Conservation (phyloP, 1,140 invertebrate genomes). For the Drosophila pectinifera region DNA sequence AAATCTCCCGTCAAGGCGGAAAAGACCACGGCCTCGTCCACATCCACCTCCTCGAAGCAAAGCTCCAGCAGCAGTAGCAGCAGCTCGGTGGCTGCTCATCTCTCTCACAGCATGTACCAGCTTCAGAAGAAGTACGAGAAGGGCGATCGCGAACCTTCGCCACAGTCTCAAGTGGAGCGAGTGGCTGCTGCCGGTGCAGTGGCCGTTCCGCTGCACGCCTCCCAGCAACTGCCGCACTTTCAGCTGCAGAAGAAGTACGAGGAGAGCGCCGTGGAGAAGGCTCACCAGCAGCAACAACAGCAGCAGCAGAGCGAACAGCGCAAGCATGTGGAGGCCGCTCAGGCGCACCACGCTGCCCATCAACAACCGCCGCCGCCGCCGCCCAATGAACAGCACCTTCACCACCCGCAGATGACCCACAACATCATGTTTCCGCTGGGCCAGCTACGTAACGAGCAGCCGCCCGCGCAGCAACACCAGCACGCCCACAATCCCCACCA, state of each 20-base stretch:
- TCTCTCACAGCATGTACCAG: slow-evolving; percentile 82
- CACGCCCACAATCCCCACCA: slow-evolving; percentile 75
- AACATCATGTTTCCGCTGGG: slow-evolving; percentile 82
- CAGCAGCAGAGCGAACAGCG: slow-evolving; percentile 72
- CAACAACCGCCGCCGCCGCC: slow-evolving; percentile 81
- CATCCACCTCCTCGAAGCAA: slow-evolving; percentile 59
- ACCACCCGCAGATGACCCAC: slow-evolving; percentile 81
- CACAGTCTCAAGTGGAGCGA: slow-evolving; percentile 77
- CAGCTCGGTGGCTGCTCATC: slow-evolving; percentile 53
- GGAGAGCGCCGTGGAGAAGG: slow-evolving; percentile 67
- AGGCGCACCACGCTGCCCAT: slow-evolving; percentile 72
- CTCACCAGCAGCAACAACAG: slow-evolving; percentile 64
- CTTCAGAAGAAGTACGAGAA: slow-evolving; percentile 82
- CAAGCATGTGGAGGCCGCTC: slow-evolving; percentile 72
- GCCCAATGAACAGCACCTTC: slow-evolving; percentile 76
- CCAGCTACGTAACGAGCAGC: slow-evolving; percentile 75
- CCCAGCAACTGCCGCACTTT: slow-evolving; percentile 76
- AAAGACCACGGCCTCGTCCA: slow-evolving; percentile 60
- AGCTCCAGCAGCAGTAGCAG: slow-evolving; percentile 60
- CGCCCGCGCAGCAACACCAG: slow-evolving; percentile 67
- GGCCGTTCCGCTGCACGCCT: slow-evolving; percentile 65
- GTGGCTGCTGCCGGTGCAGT: slow-evolving; percentile 47
- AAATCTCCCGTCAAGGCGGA: slow-evolving; percentile 76
- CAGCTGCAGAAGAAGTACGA: slow-evolving; percentile 82
- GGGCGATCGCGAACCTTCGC: slow-evolving; percentile 75